Evolutionary conservation across 2,113 vertebrate genomes (phyloP), one percentile per base, ranked within the genome.

Genomic region (Tupaia chinensis): DNA sequence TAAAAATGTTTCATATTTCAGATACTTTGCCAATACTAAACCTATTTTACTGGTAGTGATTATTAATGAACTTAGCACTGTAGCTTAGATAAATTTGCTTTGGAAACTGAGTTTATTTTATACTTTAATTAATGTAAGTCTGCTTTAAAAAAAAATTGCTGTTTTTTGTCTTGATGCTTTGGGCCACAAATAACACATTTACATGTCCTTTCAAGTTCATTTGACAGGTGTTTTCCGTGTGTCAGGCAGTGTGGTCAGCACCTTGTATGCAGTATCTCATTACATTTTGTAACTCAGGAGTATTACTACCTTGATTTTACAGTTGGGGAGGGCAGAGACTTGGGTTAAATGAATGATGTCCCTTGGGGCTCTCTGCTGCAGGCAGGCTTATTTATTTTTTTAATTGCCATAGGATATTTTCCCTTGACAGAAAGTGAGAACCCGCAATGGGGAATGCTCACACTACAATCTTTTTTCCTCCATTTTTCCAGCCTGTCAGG

Each of bases 21-120:
- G 20, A 53, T 93, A 78, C 60, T 94, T 16, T 34, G 76, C 58
- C 63, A 92, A 3, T 84, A 65, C 17, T 77, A 78, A 74, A 56
- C 32, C 29, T 88, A 56, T 54, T 91, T 86, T 60, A 54, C 14
- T 80, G 32, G n/a, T 29, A 9, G 34, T 72, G 9, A 23, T 20
- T 85, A 78, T 44, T 81, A 91, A 80, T 88, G 63, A 76, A 54
- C 14, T 94, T 81, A 54, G 58, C 54, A 81, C 7, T 34, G 8
- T 66, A n/a, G 22, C 58, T 85, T 66, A 88, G 73, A 17, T 72
- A 54, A 73, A 89, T 80, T 83, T 96, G 69, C 60, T 65, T 81
- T 74, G 29, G 27, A 93, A 77, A 56, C 12, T 44, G 34, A 29
- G 4, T 88, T 93, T 83, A 27, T 61, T 53, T 72, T 69, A 20